Base-by-base conservation (phyloP, 1,140 invertebrate species). In the Steinernema khuongi region DNA sequence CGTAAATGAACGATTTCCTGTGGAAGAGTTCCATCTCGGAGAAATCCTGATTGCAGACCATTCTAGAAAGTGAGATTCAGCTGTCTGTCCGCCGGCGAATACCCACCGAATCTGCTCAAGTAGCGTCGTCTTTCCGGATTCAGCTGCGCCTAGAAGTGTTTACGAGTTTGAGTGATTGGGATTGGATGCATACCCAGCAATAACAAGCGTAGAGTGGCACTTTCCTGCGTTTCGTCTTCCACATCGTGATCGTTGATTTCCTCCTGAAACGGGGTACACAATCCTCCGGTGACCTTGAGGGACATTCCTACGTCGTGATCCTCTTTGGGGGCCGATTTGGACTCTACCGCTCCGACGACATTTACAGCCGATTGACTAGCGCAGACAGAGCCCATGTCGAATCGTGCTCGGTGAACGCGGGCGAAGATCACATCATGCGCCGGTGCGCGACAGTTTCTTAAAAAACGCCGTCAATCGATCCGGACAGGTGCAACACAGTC, bases 1-100 rank as follows among this genome's bases (percentile, higher is more conserved):
- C 31, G 33, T 76, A 76, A 26, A 76, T 76, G 50, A 76, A 76
- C n/a, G 70, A 60, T 22, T 71, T 29, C n/a, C 70, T n/a, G 67
- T 76, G 74, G 33, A 76, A 76, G 19, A 74, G 50, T 67, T 76
- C 74, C 26, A 43, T 36, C 19, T 74, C 74, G 1, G 72, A 68
- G 36, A 68, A 76, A 19, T 76, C 31, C 70, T 76, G 74, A 32
- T 76, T 74, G 33, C 73, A 76, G 33, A 76, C 41, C 43, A 76
- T 60, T 60, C 50, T 60, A 60, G 19, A 60, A n/a, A 60, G 7
- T 41, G 36, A 11, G 7, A 41, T 41, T 41, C 36, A 41, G 36
- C 36, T 41, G 36, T 41, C n/a, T 41, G 36, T n/a, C 7, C 36
- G 7, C n/a, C n/a, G 7, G 7, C 36, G 36, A 41, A 41, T n/a